Conservation (phyloP, 2,113 vertebrate genomes). For the Otocyon megalotis region DNA sequence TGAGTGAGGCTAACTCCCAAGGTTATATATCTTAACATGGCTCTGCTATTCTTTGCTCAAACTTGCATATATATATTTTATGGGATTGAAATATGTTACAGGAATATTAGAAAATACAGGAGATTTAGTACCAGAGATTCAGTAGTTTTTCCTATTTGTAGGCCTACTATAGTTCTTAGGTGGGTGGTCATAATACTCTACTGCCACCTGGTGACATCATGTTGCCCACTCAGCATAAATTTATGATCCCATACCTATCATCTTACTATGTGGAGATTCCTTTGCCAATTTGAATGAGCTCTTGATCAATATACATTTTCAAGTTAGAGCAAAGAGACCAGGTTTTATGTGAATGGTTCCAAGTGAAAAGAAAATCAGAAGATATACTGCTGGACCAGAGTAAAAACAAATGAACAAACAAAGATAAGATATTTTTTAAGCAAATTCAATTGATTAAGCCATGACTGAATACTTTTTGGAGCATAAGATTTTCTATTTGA, state of each 20-base stretch:
- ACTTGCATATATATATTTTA: neutral
- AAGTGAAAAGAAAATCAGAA: neutral
- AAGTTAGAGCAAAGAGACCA: neutral
- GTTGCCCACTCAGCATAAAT: conserved; percentile 34
- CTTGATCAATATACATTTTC: neutral
- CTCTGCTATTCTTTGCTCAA: neutral
- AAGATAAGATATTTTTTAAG: neutral
- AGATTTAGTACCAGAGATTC: neutral
- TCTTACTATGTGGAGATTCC: neutral
- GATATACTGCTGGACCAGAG: neutral
- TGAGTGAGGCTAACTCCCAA: neutral
- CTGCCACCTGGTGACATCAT: conserved; percentile 71
- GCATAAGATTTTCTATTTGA: neutral
- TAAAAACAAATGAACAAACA: neutral
- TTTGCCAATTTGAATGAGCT: neutral
- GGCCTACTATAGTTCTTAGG: neutral
- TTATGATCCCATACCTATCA: neutral
- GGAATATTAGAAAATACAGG: conserved; percentile 8
- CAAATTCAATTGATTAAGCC: conserved; percentile 14
- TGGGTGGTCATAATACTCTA: conserved; percentile 61
- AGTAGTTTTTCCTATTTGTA: neutral
- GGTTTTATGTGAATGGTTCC: neutral
- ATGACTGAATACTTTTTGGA: neutral
- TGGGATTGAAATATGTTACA: neutral
- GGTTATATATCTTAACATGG: neutral